phyloP scores from a whole-genome alignment of 2,888 invertebrate genomes.

The Volucella zonaria region DNA sequence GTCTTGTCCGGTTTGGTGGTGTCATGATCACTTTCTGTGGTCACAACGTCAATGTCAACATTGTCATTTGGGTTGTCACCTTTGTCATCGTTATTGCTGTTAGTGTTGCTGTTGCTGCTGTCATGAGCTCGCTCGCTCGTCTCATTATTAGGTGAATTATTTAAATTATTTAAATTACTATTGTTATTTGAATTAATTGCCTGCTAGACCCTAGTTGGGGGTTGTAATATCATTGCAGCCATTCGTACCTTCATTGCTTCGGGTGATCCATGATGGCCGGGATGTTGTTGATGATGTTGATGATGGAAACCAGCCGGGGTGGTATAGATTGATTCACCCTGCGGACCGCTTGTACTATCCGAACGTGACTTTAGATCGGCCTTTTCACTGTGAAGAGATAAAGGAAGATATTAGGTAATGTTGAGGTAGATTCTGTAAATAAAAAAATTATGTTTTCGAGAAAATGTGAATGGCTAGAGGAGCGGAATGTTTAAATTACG shows the following conservation, averaged over 20 bases:
- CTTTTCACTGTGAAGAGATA: constrained; percentile 79
- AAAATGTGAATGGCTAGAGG: not conserved
- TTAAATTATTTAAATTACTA: constrained; percentile 74
- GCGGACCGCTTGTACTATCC: constrained; percentile 85
- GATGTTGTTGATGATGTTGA: constrained; percentile 79
- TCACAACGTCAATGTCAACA: constrained; percentile 1
- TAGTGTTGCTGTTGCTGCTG: constrained; percentile 45
- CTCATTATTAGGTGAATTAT: constrained; percentile 68
- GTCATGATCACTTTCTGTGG: constrained; percentile 10
- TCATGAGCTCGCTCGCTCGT: constrained; percentile 37
- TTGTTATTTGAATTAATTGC: constrained; percentile 80
- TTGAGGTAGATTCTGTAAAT: not conserved
- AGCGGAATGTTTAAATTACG: too few species aligned
- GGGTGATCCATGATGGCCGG: constrained; percentile 84
- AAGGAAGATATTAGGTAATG: not conserved
- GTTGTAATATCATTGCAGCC: constrained; percentile 94
- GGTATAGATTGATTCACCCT: constrained; percentile 90
- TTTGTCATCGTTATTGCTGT: constrained; percentile 23
- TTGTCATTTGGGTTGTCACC: constrained; percentile 3
- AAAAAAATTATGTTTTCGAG: not conserved
- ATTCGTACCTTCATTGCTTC: constrained; percentile 95
- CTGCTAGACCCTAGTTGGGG: constrained; percentile 91
- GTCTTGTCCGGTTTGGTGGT: constrained; percentile 18
- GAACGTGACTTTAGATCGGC: constrained; percentile 83
- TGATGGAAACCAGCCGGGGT: constrained; percentile 84